Conservation (phyloP, 1,140 invertebrate species). For the Aphelenchoides besseyi region DNA sequence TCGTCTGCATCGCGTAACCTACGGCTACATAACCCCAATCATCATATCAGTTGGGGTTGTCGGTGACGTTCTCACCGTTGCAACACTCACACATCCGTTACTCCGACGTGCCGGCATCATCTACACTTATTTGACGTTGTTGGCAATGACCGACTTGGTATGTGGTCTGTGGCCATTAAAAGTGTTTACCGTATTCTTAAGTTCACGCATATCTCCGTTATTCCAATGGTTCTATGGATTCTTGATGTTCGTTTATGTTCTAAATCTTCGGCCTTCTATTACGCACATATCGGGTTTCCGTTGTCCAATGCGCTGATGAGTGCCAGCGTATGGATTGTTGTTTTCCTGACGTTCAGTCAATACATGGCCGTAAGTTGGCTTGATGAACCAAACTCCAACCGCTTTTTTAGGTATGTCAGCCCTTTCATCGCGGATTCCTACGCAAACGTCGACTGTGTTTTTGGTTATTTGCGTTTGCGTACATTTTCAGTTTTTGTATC, state of each 20-base stretch:
- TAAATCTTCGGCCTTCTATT: slow-evolving; percentile 54
- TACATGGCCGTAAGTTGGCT: slow-evolving; percentile 54
- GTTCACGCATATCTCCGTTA: slow-evolving; percentile 60
- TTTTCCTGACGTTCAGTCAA: slow-evolving; percentile 59
- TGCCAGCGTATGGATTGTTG: slow-evolving; percentile 60
- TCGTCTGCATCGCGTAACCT: slow-evolving; percentile 51
- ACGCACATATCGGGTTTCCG: slow-evolving; percentile 61
- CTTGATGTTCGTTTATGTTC: slow-evolving; percentile 57
- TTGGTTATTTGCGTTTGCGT: slow-evolving; percentile 51
- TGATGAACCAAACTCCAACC: background rate
- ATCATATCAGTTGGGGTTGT: slow-evolving; percentile 54
- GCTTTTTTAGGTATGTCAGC: slow-evolving; percentile 38
- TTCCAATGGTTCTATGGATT: slow-evolving; percentile 61
- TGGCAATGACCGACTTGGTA: slow-evolving; percentile 61
- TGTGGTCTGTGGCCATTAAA: background rate
- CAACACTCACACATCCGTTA: slow-evolving; percentile 49
- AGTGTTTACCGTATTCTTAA: slow-evolving; percentile 34
- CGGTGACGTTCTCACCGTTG: slow-evolving; percentile 49
- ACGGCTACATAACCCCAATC: slow-evolving; percentile 59
- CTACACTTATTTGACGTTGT: slow-evolving; percentile 60
- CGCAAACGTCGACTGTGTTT: slow-evolving; percentile 45
- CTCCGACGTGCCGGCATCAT: slow-evolving; percentile 49
- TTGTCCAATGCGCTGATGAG: slow-evolving; percentile 62
- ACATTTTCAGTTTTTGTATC: slow-evolving; percentile 58
- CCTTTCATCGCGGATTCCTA: slow-evolving; percentile 40